A percentile compares a stretch with the other conserved stretches of the same genome.
phyloP scores from a whole-genome alignment of 2,888 invertebrate genomes.

The Gortyna flavago region DNA sequence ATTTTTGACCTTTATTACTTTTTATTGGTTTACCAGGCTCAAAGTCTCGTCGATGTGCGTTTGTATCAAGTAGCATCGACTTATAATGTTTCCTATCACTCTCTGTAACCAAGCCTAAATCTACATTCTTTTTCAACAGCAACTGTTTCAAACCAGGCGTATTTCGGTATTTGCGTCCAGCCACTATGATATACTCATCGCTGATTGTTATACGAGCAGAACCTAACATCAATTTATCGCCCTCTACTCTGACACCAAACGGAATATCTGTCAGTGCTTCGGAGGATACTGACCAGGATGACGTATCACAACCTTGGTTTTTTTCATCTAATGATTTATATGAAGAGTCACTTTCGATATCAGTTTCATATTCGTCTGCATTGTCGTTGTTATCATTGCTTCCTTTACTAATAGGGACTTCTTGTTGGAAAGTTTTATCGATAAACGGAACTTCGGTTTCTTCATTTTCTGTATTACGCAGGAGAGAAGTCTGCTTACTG shows the following conservation, averaged over 20 bases:
- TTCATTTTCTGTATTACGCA: too few relatives aligned
- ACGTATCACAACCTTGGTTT: too few relatives aligned
- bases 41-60: not conserved
- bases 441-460: not conserved
- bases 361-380: not conserved
- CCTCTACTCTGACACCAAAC: not conserved
- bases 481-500: too few relatives aligned
- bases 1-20: too few relatives aligned
- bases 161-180: not conserved
- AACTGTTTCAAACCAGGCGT: not conserved
- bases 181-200: not conserved
- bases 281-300: not conserved
- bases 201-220: not conserved
- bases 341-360: too few relatives aligned
- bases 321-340: not conserved
- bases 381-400: not conserved
- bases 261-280: not conserved
- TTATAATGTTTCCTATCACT: not conserved
- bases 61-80: not conserved
- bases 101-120: not conserved
- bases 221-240: not conserved
- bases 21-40: not conserved
- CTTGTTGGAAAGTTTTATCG: not conserved
- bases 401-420: too few relatives aligned
- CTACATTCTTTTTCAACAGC: too few relatives aligned